These are phyloP conservation scores for Anhinga rufa DNA, from an alignment of 2,113 vertebrate genomes.

Conservation along the genomic window DNA sequence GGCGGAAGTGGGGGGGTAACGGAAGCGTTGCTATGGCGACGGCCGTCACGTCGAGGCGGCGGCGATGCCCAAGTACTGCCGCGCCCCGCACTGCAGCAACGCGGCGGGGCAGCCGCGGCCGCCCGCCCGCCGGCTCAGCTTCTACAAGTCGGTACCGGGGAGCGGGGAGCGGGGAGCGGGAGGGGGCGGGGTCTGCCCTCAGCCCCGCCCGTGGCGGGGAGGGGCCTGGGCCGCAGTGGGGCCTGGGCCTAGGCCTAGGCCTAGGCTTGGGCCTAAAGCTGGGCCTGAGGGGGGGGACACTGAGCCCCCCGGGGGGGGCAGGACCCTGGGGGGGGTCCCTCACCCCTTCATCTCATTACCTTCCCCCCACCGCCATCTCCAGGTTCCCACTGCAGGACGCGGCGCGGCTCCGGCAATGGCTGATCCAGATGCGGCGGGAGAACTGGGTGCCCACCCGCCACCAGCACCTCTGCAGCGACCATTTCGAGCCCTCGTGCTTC, in stretches of 20 bases:
- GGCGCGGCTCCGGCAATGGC: constrained; percentile 73
- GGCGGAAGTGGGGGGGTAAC: no score
- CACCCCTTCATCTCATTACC: no score
- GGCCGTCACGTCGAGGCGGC: neutral
- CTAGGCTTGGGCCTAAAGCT: neutral
- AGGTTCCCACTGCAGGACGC: constrained; percentile 80
- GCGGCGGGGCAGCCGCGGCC: neutral
- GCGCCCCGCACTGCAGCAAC: constrained; percentile 29
- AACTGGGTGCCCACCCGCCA: constrained; percentile 75
- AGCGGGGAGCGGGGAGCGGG: no score
- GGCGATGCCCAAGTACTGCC: constrained; percentile 40
- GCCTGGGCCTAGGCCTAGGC: neutral
- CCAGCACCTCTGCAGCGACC: constrained; percentile 79
- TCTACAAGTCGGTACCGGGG: constrained; percentile 32
- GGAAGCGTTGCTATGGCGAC: neutral
- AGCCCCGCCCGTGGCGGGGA: neutral
- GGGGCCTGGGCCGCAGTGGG: neutral
- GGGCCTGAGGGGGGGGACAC: no score
- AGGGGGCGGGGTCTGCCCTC: no score
- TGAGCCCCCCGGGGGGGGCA: no score
- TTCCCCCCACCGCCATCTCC: no score
- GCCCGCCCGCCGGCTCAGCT: constrained; percentile 12
- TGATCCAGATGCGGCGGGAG: constrained; percentile 72
- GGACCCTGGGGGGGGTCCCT: no score
- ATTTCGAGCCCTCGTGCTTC: constrained; percentile 76